These are phyloP conservation scores for Austrofundulus limnaeus DNA, from an alignment of 2,113 vertebrate species.

Conservation along the genomic window DNA sequence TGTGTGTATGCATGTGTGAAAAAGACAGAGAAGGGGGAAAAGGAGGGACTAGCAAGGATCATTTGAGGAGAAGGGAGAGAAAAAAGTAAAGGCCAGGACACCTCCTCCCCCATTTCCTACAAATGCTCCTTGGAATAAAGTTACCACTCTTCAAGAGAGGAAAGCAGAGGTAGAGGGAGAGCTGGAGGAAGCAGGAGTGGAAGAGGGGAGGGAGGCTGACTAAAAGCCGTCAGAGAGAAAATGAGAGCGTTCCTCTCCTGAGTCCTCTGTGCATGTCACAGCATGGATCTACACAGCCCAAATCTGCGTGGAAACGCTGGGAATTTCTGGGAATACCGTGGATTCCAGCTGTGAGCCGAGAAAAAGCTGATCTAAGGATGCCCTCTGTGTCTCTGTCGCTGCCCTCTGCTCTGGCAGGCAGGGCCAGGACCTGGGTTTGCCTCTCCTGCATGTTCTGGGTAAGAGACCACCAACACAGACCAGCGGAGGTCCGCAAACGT, in stretches of 20 bases:
- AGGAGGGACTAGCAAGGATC: slow-evolving; percentile 62
- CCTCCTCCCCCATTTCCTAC: neutral
- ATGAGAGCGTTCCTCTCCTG: slow-evolving; percentile 28
- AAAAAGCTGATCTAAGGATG: slow-evolving; percentile 60
- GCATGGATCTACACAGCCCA: slow-evolving; percentile 57
- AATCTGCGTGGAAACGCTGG: slow-evolving; percentile 28
- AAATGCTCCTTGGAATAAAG: slow-evolving; percentile 56
- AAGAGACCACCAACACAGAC: slow-evolving; percentile 42
- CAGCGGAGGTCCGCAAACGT: neutral
- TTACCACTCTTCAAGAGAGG: slow-evolving; percentile 53
- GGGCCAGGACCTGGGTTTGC: slow-evolving; percentile 86
- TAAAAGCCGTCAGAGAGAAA: slow-evolving; percentile 51
- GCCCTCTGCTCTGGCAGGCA: slow-evolving; percentile 64
- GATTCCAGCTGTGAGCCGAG: slow-evolving; percentile 47
- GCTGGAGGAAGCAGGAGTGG: slow-evolving; percentile 27
- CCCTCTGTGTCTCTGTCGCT: slow-evolving; percentile 75
- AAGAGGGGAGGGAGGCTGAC: slow-evolving; percentile 53
- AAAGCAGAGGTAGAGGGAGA: slow-evolving; percentile 44
- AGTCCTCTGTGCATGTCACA: slow-evolving; percentile 36
- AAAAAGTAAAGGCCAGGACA: slow-evolving; percentile 48
- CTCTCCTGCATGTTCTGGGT: slow-evolving; percentile 91
- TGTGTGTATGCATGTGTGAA: slow-evolving; percentile 40
- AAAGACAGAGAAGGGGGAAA: slow-evolving; percentile 24
- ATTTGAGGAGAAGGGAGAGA: slow-evolving; percentile 58
- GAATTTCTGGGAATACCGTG: slow-evolving; percentile 48